phyloP scores from a whole-genome alignment of 2,888 invertebrate genomes.

The Dryobota labecula region DNA sequence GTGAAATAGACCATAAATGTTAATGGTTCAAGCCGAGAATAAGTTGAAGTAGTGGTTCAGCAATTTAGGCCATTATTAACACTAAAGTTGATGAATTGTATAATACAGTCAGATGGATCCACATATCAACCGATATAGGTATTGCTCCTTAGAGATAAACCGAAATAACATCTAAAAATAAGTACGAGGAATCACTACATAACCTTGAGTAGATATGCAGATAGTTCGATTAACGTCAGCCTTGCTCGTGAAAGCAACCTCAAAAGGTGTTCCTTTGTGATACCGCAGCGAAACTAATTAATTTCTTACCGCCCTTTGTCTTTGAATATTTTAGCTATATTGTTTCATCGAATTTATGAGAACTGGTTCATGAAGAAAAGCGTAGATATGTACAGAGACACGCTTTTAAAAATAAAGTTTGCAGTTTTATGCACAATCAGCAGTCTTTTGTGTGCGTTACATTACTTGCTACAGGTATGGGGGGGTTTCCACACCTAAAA shows the following conservation, averaged over 20 bases:
- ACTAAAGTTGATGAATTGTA: neutral
- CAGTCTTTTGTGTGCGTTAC: neutral
- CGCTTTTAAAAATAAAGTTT: neutral
- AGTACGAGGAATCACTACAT: neutral
- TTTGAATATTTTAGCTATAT: constrained; percentile 9
- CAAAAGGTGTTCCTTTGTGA: constrained; percentile 46
- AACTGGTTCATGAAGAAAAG: neutral
- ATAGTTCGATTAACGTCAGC: constrained; percentile 27
- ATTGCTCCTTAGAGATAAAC: neutral
- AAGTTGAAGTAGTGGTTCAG: neutral
- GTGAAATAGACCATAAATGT: neutral
- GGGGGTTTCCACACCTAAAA: neutral
- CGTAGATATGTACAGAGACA: neutral
- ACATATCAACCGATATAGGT: neutral
- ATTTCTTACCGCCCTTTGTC: constrained; percentile 26
- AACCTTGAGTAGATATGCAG: constrained; percentile 5
- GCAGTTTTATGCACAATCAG: neutral
- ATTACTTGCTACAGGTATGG: too few relatives aligned
- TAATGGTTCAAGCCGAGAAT: neutral
- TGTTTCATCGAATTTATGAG: constrained; percentile 1
- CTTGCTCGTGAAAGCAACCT: constrained; percentile 16
- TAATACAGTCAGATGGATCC: neutral
- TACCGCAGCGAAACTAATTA: constrained; percentile 45
- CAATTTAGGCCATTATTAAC: neutral
- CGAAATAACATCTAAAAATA: neutral